Conservation (phyloP, 2,797 vertebrate species). For the Odontamblyopus rebecca region DNA sequence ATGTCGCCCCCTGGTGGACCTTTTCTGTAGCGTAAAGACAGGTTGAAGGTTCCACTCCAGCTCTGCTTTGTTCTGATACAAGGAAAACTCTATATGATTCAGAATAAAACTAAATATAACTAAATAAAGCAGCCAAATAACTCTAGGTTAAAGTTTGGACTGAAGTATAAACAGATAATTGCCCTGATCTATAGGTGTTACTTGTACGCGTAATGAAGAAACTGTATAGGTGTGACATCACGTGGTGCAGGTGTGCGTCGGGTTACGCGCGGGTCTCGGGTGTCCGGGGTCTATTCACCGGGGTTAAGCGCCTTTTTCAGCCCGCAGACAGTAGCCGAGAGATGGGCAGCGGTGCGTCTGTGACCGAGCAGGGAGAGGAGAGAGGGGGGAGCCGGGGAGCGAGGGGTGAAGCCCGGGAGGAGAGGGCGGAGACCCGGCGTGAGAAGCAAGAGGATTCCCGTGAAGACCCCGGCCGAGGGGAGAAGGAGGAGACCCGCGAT, state of each 20-base stretch:
- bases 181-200: not conserved
- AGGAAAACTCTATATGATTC: no score
- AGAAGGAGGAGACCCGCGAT: not conserved
- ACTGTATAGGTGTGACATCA: not conserved
- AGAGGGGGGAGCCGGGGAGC: not conserved
- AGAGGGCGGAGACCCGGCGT: not conserved
- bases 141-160: not conserved
- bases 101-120: no score
- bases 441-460: not conserved
- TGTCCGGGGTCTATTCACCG: not conserved
- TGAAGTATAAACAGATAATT: not conserved
- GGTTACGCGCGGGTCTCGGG: constrained; percentile 30
- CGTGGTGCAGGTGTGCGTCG: constrained; percentile 9
- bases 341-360: constrained; percentile 54
- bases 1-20: constrained; percentile 1
- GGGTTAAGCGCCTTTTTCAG: not conserved
- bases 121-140: no score
- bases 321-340: constrained; percentile 6
- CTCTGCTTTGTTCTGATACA: no score
- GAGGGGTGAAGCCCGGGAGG: not conserved
- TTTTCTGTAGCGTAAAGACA: not conserved
- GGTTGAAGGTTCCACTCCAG: not conserved
- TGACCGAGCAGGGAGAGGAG: constrained; percentile 12
- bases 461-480: not conserved
- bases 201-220: not conserved